Evolutionary conservation across 2,797 vertebrate species (phyloP), one percentile per base, ranked within the genome.

Genomic region (Lutra lutra): DNA sequence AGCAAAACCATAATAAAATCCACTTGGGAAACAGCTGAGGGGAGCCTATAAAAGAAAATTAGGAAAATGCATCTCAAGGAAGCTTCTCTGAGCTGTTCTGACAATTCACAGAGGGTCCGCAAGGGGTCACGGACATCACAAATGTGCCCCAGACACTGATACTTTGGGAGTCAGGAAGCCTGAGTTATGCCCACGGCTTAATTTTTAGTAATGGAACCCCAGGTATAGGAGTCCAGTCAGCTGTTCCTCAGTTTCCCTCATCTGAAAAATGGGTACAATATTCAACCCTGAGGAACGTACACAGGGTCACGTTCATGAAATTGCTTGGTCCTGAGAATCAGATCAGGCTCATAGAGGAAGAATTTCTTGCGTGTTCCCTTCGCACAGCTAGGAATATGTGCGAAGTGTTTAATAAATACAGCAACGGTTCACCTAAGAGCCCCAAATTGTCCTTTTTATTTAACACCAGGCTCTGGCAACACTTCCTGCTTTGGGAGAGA

Each of bases 371-470:
- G 18, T 73, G 35, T 54, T 80, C 40, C 58, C 85, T 17, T 13
- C 5, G 38, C 5, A 9, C 14, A 1, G 18, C 27, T 12, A 4
- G 62, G 17, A 86, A 2, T 27, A 15, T 20, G 32, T 56, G 10
- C 43, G 2, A 51, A 72, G 9, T 62, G 25, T 72, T 66, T 82
- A 21, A 83, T 54, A 83, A 35, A 23, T 10, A 72, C 35, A 79
- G 68, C 68, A 66, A 68, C 14, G 2, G 38, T 82, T 92, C 1
- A 68, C 82, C 80, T 62, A 29, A 0, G 48, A 78, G 12, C 54
- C 80, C 70, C 48, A 64, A 40, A 80, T 0, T 78, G 72, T 51
- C 84, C 93, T 92, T 96, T 89, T 77, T 14, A 85, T 27, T 90
- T 87, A 90, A 95, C 58, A 38, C 38, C 14, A 90, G 90, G 46